These are phyloP conservation scores for Temnopleurus reevesii DNA, from an alignment of 53 echinoderm and acorn worm genomes.

Conservation along the genomic window DNA sequence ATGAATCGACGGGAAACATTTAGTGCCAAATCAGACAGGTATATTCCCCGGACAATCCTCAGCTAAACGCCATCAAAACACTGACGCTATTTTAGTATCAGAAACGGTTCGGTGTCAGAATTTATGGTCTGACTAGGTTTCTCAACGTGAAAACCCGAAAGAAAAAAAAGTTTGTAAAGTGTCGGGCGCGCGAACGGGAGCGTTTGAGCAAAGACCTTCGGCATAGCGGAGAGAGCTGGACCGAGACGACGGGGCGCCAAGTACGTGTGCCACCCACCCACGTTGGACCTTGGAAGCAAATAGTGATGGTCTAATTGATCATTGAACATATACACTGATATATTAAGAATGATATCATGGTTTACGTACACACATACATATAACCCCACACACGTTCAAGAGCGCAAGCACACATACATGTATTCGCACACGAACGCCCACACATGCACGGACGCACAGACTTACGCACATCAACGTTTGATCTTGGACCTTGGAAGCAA, in stretches of 20 bases:
- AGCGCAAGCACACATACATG: neutral
- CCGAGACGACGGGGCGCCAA: neutral
- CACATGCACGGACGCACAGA: neutral
- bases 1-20: too few species aligned
- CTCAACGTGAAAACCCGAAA: constrained; percentile 6
- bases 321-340: neutral
- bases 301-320: constrained; percentile 25
- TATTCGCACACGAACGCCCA: neutral
- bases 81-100: too few species aligned
- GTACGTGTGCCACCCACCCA: neutral
- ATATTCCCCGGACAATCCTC: too few species aligned
- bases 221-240: neutral
- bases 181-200: neutral
- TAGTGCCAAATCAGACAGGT: too few species aligned
- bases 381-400: neutral
- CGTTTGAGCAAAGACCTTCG: neutral
- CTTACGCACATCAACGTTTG: neutral
- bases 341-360: neutral
- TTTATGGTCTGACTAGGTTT: too few species aligned
- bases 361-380: neutral
- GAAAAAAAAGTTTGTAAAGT: constrained; percentile 21
- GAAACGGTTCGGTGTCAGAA: too few species aligned
- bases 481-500: neutral
- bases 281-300: neutral
- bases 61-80: too few species aligned